These are phyloP conservation scores for Promerops cafer DNA, from an alignment of 2,113 vertebrate genomes.

Conservation along the genomic window DNA sequence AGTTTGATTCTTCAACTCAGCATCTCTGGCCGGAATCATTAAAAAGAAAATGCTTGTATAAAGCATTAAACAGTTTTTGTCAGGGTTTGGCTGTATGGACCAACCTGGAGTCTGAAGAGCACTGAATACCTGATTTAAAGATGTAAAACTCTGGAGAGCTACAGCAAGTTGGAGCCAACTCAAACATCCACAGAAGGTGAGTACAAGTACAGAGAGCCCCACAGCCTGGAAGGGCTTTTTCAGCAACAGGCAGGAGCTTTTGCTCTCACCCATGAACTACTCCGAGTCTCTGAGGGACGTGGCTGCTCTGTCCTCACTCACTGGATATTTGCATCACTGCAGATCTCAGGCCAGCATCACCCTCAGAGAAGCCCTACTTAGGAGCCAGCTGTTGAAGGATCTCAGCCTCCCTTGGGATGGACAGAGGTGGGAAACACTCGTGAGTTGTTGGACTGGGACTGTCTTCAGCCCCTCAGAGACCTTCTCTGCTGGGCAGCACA, in stretches of 20 bases:
- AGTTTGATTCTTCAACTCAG: constrained; percentile 66
- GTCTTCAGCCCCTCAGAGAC: neutral
- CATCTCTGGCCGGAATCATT: constrained; percentile 36
- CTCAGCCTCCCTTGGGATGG: neutral
- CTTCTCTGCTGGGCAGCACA: neutral
- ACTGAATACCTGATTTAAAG: neutral
- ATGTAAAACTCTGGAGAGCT: neutral
- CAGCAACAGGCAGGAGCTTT: neutral
- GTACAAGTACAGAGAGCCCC: neutral
- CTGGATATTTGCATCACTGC: neutral
- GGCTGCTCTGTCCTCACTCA: neutral
- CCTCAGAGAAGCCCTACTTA: neutral
- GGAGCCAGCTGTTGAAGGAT: neutral
- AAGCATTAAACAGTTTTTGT: constrained; percentile 39
- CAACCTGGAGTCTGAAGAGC: neutral
- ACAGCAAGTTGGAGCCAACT: neutral
- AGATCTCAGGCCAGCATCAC: neutral
- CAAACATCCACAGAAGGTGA: neutral
- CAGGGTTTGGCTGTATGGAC: constrained; percentile 4
- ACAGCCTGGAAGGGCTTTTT: neutral
- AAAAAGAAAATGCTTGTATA: constrained; percentile 61
- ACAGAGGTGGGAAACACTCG: neutral
- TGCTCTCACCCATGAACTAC: neutral
- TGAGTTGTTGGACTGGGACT: neutral
- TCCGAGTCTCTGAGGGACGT: neutral